Percentiles rank a stretch among this genome's conserved stretches.
These are phyloP conservation scores for Cotesia glomerata DNA, from an alignment of 1,140 invertebrate species.

Conservation along the genomic window DNA sequence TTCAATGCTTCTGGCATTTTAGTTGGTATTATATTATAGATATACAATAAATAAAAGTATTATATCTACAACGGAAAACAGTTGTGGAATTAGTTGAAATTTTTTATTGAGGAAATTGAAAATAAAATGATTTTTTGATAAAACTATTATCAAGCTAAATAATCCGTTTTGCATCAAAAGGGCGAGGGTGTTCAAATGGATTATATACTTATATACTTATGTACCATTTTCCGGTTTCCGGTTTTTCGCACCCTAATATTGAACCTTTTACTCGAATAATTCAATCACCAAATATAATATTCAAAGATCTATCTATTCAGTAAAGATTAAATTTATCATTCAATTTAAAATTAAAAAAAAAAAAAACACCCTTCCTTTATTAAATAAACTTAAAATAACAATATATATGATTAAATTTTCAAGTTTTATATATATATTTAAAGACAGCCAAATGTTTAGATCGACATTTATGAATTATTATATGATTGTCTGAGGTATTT, in stretches of 20 bases:
- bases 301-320: neutral
- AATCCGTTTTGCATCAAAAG: neutral
- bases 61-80: neutral
- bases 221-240: conserved; percentile 28
- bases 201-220: neutral
- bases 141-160: neutral
- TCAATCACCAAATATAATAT: neutral
- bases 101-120: neutral
- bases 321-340: no score
- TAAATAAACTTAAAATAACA: no score
- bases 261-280: neutral
- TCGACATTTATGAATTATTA: no score
- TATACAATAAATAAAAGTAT: no score
- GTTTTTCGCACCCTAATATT: conserved; percentile 19
- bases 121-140: neutral
- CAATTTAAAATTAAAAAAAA: no score
- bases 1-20: no score
- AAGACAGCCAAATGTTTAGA: no score
- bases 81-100: neutral
- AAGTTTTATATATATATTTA: no score
- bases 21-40: no score
- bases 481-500: no score
- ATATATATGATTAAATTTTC: no score
- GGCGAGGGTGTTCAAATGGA: conserved; percentile 9
- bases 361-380: no score